These are phyloP conservation scores for Ceraclea dissimilis DNA, from an alignment of 2,888 invertebrate species.

Conservation along the genomic window DNA sequence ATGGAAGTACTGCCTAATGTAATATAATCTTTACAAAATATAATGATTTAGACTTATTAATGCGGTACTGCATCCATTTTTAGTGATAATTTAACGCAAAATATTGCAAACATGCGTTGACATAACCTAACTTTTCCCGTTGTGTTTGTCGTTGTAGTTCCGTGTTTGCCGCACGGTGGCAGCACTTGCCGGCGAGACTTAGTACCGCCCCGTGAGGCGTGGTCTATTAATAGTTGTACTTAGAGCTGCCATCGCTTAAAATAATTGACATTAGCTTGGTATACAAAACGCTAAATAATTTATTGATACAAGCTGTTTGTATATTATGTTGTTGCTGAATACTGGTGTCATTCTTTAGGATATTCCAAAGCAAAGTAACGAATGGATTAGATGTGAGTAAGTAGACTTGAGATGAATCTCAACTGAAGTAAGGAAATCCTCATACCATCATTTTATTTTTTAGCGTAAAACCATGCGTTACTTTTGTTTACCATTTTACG, in stretches of 20 bases:
- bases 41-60: neutral
- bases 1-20: neutral
- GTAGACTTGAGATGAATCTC: too few species aligned
- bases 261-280: constrained; percentile 27
- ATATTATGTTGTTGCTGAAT: constrained; percentile 18
- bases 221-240: constrained; percentile 26
- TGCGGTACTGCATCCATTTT: neutral
- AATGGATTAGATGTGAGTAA: too few species aligned
- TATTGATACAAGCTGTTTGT: constrained; percentile 25
- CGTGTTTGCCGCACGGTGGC: constrained; percentile 24
- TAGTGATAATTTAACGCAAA: neutral
- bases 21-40: neutral
- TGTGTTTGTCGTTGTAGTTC: too few species aligned
- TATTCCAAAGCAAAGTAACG: neutral
- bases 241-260: constrained; percentile 26
- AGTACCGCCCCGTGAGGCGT: constrained; percentile 23
- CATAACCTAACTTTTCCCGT: constrained; percentile 23
- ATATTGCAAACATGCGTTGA: constrained; percentile 8
- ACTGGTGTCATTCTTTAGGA: neutral
- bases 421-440: too few species aligned
- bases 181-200: constrained; percentile 19
- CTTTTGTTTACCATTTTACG: too few species aligned
- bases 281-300: constrained; percentile 27
- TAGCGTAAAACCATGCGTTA: too few species aligned
- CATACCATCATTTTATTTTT: too few species aligned